A percentile compares a stretch with the other conserved stretches of the same genome.
Evolutionary conservation across 1,140 invertebrate genomes (phyloP).

Genomic region (Diorhabda elongata): DNA sequence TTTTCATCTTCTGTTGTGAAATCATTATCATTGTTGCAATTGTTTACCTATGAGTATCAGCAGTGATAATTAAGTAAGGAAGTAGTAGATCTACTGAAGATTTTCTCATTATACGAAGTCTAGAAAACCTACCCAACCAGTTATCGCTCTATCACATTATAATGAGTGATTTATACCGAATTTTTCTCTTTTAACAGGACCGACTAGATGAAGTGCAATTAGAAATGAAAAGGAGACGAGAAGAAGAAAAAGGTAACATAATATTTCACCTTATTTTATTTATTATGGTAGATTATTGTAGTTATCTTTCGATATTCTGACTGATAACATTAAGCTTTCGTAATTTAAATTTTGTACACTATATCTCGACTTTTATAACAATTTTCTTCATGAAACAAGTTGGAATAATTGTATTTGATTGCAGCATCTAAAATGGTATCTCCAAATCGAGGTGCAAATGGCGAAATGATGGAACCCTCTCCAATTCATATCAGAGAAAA

Average conservation of each 20-base stretch:
- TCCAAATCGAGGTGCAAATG: constrained; percentile 58
- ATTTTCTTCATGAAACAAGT: too few species aligned
- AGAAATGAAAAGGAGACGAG: constrained; percentile 70
- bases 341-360: too few species aligned
- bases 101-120: neutral
- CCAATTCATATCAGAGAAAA: constrained; percentile 48
- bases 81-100: neutral
- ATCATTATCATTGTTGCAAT: too few species aligned
- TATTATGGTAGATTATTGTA: constrained; percentile 21
- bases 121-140: too few species aligned
- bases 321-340: too few species aligned
- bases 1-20: too few species aligned
- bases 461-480: constrained; percentile 53
- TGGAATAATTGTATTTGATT: constrained; percentile 6
- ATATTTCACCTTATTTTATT: neutral
- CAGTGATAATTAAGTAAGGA: too few species aligned
- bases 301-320: too few species aligned
- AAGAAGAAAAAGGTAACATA: constrained; percentile 66
- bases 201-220: constrained; percentile 60
- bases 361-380: too few species aligned
- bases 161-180: constrained; percentile 14
- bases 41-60: too few species aligned
- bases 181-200: constrained; percentile 50
- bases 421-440: constrained; percentile 48
- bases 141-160: neutral